phyloP scores from a whole-genome alignment of 1,140 invertebrate genomes.

The Tachypleus tridentatus region DNA sequence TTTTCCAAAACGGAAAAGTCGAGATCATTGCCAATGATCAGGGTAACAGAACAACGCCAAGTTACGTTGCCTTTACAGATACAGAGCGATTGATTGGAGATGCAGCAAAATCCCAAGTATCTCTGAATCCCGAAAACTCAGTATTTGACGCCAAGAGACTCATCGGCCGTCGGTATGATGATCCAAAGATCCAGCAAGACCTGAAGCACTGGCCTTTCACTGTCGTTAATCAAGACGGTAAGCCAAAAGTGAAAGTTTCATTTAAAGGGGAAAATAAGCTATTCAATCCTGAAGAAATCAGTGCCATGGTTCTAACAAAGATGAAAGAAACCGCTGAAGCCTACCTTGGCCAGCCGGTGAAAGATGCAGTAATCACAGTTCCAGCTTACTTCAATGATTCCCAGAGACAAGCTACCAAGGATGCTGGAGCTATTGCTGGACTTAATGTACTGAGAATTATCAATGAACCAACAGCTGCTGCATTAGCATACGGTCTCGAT shows the following conservation, averaged over 20 bases:
- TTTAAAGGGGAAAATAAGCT: too few species aligned
- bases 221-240: constrained; percentile 71
- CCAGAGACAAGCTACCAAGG: too few species aligned
- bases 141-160: constrained; percentile 51
- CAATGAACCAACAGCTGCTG: too few species aligned
- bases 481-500: too few species aligned
- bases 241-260: constrained; percentile 45
- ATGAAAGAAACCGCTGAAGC: too few species aligned
- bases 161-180: constrained; percentile 87
- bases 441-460: constrained; percentile 27
- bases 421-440: too few species aligned
- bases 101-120: constrained; percentile 47
- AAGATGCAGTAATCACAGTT: constrained; percentile 28
- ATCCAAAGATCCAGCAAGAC: constrained; percentile 74
- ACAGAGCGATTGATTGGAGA: constrained; percentile 93
- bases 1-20: constrained; percentile 80
- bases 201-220: constrained; percentile 95
- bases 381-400: too few species aligned
- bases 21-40: constrained; percentile 97
- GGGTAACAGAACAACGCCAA: constrained; percentile 90
- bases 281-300: too few species aligned
- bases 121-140: constrained; percentile 10
- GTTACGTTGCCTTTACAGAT: constrained; percentile 94
- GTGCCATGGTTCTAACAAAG: too few species aligned
- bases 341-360: neutral